phyloP scores from a whole-genome alignment of 2,888 invertebrate genomes.

The Drosophila cognata region DNA sequence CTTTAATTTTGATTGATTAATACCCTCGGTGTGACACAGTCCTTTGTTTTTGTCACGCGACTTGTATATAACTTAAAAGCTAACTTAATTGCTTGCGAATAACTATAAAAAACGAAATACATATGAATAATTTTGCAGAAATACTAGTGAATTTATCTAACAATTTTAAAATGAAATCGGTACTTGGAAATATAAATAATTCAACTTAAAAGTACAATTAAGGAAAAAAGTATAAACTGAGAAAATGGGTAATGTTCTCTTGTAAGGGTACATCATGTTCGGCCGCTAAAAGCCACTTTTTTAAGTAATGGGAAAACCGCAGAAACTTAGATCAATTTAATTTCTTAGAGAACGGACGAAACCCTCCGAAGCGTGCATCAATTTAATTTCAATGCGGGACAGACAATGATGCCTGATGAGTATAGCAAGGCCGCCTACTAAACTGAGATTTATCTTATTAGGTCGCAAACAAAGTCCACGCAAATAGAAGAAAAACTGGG shows the following conservation, averaged over 20 bases:
- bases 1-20: background rate
- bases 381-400: slow-evolving; percentile 20
- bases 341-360: too few species aligned
- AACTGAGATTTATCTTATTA: slow-evolving; percentile 52
- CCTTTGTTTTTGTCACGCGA: background rate
- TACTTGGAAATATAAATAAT: background rate
- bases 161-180: background rate
- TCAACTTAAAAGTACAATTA: background rate
- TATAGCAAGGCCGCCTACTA: background rate
- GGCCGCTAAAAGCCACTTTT: background rate
- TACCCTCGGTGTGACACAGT: slow-evolving; percentile 2
- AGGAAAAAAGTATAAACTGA: background rate
- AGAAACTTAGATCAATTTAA: background rate
- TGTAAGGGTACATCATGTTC: background rate
- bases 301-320: background rate
- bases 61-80: background rate
- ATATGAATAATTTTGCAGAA: background rate
- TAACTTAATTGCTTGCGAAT: background rate
- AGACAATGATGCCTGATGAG: slow-evolving; percentile 8
- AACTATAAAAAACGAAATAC: background rate
- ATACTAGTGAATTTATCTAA: background rate
- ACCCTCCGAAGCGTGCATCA: background rate
- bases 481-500: slow-evolving; percentile 7
- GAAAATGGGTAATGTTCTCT: background rate
- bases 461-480: slow-evolving; percentile 45